These are phyloP conservation scores for Gavia stellata DNA, from an alignment of 2,113 vertebrate genomes.

Conservation along the genomic window DNA sequence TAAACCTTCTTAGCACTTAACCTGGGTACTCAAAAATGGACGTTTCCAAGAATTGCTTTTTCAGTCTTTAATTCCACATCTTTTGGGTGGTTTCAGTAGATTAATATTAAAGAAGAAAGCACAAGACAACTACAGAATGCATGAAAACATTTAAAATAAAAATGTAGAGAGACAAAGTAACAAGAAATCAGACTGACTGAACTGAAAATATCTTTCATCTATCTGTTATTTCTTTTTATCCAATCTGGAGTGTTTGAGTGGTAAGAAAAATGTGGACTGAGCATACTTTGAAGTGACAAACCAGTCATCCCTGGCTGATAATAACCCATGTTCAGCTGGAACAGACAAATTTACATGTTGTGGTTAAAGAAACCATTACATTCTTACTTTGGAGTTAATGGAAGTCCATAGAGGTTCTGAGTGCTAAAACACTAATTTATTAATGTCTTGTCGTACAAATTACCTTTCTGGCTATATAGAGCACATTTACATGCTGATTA, in stretches of 20 bases:
- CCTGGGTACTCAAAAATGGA: not conserved
- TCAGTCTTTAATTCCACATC: not conserved
- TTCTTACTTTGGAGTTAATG: not conserved
- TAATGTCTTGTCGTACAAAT: not conserved
- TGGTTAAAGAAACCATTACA: not conserved
- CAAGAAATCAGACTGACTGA: not conserved
- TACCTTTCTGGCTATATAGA: not conserved
- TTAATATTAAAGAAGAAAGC: not conserved
- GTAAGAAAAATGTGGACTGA: not conserved
- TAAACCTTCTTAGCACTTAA: not conserved
- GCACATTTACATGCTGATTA: not conserved
- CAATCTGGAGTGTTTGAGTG: not conserved
- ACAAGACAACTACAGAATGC: not conserved
- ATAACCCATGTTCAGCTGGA: not conserved
- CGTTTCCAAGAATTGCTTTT: not conserved
- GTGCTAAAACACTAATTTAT: not conserved
- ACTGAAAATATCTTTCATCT: not conserved
- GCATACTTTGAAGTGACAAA: not conserved
- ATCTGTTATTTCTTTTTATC: not conserved
- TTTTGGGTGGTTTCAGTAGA: not conserved
- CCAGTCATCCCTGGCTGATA: not conserved
- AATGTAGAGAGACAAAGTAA: not conserved
- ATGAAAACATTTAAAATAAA: not conserved
- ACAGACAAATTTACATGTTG: not conserved
- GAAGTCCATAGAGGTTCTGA: not conserved